Base-by-base conservation (phyloP, 2,888 invertebrate genomes). In the Suillia variegata region DNA sequence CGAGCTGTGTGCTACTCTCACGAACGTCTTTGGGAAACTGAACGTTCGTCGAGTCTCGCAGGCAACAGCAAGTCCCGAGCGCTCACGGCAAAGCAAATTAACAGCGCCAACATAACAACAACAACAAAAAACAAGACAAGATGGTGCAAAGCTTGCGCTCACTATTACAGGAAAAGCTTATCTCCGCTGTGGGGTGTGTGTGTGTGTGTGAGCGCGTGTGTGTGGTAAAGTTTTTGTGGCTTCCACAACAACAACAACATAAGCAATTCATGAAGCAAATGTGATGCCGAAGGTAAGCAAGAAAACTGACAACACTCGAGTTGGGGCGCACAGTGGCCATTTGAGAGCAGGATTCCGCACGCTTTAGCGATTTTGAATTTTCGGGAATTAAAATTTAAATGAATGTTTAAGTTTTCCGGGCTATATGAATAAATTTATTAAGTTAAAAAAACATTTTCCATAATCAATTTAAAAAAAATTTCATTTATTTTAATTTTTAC, bases 21-120 rank as follows among this genome's bases (percentile, higher is more conserved):
- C 72, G 73, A 75, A 65, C 67, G 72, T 73, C 69, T 67, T 63
- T 73, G 74, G 63, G 67, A 69, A 72, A 77, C 77, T 76, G 71
- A 76, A 68, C 65, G 48, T 56, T 64, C 61, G 58, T 58, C 48
- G 56, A 50, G 59, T 56, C 21, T 56, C 26, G 56, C 57, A 57
- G 52, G 26, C 49, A 57, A 53, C 33, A 56, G 54, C 54, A 56
- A 58, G 54, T 34, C 67, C 58, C 55, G 55, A 55, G 62, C 58
- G 56, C 61, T 70, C 64, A 64, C n/a, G n/a, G n/a, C n/a, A n/a
- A n/a, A n/a, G n/a, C n/a, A n/a, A n/a, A n/a, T n/a, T n/a, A n/a
- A n/a, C n/a, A n/a, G n/a, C n/a, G n/a, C n/a, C n/a, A n/a, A n/a
- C n/a, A n/a, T n/a, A n/a, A n/a, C n/a, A n/a, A n/a, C 67, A 38